Percentiles rank a stretch among this genome's conserved stretches.
Conservation (phyloP, 2,888 invertebrate genomes). For the Morpho deidamia region DNA sequence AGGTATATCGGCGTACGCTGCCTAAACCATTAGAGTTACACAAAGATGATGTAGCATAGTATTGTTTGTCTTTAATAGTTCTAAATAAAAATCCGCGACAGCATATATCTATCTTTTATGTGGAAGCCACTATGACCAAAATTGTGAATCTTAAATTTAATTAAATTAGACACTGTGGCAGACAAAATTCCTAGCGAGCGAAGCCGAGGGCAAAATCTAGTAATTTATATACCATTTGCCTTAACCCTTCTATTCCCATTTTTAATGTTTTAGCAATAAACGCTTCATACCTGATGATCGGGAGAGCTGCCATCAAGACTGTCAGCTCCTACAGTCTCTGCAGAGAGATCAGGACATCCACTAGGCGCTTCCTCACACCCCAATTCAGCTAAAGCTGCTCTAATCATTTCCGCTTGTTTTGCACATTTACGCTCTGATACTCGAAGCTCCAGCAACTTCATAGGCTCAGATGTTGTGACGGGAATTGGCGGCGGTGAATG, state of each 20-base stretch:
- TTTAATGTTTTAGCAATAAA: background rate
- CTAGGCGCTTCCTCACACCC: slow-evolving; percentile 93
- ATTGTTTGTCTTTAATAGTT: too few relatives aligned
- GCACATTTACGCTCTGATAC: slow-evolving; percentile 91
- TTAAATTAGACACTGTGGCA: too few relatives aligned
- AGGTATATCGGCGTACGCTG: too few relatives aligned
- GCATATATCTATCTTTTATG: too few relatives aligned
- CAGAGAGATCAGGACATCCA: slow-evolving; percentile 89
- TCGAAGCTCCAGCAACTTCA: slow-evolving; percentile 88
- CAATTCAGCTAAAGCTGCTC: slow-evolving; percentile 89
- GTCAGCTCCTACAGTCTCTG: slow-evolving; percentile 82
- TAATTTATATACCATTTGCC: background rate
- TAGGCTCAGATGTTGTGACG: slow-evolving; percentile 71
- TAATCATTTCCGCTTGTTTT: slow-evolving; percentile 89
- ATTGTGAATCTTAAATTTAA: too few relatives aligned
- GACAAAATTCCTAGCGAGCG: too few relatives aligned
- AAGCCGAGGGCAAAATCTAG: too few relatives aligned
- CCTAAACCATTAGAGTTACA: too few relatives aligned
- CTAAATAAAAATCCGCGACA: too few relatives aligned
- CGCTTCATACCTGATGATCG: slow-evolving; percentile 79
- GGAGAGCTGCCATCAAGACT: slow-evolving; percentile 80
- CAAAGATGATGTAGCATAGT: too few relatives aligned
- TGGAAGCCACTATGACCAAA: too few relatives aligned
- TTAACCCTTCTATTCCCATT: background rate
- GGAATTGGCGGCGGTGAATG: slow-evolving; percentile 72